Evolutionary conservation across 1,140 invertebrate species (phyloP).

Genomic region (Diuraphis noxia): DNA sequence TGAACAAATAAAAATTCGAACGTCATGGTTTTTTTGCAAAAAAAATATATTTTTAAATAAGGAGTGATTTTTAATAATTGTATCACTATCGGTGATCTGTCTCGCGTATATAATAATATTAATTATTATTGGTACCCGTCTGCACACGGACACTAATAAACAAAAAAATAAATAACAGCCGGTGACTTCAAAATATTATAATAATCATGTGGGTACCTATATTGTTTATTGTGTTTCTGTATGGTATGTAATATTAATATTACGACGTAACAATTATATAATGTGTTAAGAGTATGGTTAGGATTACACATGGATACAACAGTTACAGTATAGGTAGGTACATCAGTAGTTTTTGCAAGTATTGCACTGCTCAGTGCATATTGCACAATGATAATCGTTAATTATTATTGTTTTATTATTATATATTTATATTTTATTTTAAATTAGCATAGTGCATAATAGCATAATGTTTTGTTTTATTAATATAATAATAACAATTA

Average conservation of each 20-base stretch:
- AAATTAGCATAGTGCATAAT: no score
- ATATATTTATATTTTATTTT: no score
- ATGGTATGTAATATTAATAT: no score
- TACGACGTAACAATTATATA: no score
- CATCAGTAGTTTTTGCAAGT: no score
- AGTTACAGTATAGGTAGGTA: no score
- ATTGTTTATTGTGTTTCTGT: no score
- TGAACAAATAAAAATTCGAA: background rate
- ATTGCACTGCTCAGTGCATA: no score
- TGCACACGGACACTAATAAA: background rate
- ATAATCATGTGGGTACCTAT: no score
- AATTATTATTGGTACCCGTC: no score
- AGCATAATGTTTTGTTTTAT: background rate
- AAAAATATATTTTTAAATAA: background rate
- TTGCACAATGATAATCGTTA: background rate
- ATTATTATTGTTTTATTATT: background rate
- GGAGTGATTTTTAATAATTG: background rate
- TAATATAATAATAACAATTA: constrained; percentile 27
- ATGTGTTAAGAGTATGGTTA: no score
- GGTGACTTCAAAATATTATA: background rate
- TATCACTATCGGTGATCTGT: background rate
- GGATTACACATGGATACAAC: no score
- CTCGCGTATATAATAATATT: background rate
- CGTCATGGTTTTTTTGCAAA: background rate
- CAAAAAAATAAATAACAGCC: background rate